Percentiles rank a stretch among this genome's conserved stretches.
phyloP scores from a whole-genome alignment of 1,140 invertebrate genomes.

The Hyphantria cunea region DNA sequence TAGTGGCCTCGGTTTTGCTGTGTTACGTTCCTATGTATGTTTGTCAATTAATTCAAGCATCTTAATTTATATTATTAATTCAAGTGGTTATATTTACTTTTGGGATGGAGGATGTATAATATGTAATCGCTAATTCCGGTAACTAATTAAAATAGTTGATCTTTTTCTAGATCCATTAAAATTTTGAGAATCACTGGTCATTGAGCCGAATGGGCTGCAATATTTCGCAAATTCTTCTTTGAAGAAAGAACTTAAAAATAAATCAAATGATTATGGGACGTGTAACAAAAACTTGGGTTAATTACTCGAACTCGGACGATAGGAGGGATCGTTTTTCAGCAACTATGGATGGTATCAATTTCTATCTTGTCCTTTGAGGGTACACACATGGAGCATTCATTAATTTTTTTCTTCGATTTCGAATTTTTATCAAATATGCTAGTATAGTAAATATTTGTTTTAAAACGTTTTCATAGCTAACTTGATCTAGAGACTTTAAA shows the following conservation, averaged over 20 bases:
- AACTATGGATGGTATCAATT: constrained; percentile 19
- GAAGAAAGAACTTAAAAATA: constrained; percentile 74
- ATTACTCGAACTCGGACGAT: constrained; percentile 73
- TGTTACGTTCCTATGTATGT: no score
- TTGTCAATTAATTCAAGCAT: no score
- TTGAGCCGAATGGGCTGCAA: constrained; percentile 61
- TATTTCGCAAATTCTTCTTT: constrained; percentile 78
- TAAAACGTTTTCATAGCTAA: no score
- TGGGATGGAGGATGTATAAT: no score
- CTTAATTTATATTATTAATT: no score
- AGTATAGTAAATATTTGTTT: no score
- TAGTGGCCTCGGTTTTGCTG: no score
- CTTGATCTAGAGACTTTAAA: no score
- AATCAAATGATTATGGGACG: constrained; percentile 77
- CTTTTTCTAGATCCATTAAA: neutral
- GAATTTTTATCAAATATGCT: no score
- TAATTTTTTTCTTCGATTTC: neutral
- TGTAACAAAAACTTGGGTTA: constrained; percentile 75
- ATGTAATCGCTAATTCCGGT: no score
- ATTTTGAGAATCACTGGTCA: constrained; percentile 52
- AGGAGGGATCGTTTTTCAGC: constrained; percentile 43
- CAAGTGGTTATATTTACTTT: no score
- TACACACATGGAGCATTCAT: neutral
- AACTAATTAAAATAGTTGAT: no score
- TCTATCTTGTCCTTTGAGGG: constrained; percentile 14